Conservation (phyloP, 2,113 vertebrate species). For the Paramormyrops kingsleyae region DNA sequence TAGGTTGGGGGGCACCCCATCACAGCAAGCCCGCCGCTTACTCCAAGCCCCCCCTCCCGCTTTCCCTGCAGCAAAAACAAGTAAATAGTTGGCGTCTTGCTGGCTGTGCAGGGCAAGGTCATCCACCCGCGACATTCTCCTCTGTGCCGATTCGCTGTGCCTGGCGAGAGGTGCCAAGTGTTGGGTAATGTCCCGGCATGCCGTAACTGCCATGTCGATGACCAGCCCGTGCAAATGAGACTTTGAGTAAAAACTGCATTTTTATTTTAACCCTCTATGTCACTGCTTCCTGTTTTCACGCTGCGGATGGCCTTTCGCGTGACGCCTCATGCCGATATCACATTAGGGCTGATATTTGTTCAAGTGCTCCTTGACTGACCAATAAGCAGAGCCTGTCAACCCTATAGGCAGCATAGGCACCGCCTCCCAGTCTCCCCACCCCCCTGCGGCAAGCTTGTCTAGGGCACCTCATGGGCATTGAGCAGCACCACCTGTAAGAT, state of each 20-base stretch:
- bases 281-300: not conserved
- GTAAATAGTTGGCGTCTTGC: not conserved
- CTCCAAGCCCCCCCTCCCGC: not conserved
- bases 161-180: not conserved
- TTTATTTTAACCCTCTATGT: too few relatives aligned
- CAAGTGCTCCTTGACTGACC: not conserved
- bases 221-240: not conserved
- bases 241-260: not conserved
- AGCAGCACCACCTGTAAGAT: not conserved
- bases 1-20: not conserved
- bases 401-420: not conserved
- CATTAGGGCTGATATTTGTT: not conserved
- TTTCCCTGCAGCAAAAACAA: conserved; percentile 8
- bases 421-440: not conserved
- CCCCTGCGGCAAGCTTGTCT: not conserved
- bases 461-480: not conserved
- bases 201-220: not conserved
- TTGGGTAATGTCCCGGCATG: not conserved
- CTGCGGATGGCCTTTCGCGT: not conserved
- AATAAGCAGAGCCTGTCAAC: not conserved
- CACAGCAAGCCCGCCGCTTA: not conserved
- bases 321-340: not conserved
- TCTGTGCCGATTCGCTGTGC: not conserved
- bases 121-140: not conserved
- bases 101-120: conserved; percentile 1